Base-by-base conservation (phyloP, 2,797 vertebrate species). In the Mormyrus proboscirostris region DNA sequence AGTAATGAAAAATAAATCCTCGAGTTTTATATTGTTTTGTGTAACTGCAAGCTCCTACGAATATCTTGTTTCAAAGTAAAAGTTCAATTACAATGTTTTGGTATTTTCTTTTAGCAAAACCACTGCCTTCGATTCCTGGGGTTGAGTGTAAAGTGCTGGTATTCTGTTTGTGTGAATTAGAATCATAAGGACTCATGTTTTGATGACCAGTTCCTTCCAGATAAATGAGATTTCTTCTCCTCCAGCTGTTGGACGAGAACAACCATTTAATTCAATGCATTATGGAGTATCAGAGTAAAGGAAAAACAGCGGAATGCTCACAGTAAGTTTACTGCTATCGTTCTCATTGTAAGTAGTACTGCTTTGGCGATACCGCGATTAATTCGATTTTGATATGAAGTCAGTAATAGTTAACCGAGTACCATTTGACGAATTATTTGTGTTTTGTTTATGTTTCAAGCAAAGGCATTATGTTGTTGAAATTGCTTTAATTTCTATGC, bases 231-330 rank as follows among this genome's bases (percentile, higher is more conserved):
- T 85, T 85, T 86, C 65, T 86, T 69, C 41, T 41, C 38, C 91
- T 88, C 90, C 95, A 99, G 99, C 96, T 99, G 95, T 95, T 99
- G 94, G 99, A 99, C 95, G 99, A 99, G 95, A 99, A 99, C 95
- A 99, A 99, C 94, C 99, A 99, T 92, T 96, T 99, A 92, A 99
- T 99, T 94, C 98, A 99, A 92, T 99, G 98, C 95, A 99, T 99
- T 95, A 99, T 99, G 98, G 99, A 99, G 93, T 99, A 98, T 93
- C 99, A 99, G 95, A 99, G 98, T 95, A 99, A 99, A 97, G 98
- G 98, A 88, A 99, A 99, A 95, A 98, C 98, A 0, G 97, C 97
- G 85, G 99, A 99, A 93, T 99, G 98, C 95, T 99, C 99, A 94
- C 99, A 99, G 99, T 99, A 97, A 98, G 99, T 94, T 49, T n/a